These are phyloP conservation scores for Sinosuthora webbiana DNA, from an alignment of 2,113 vertebrate species.

Conservation along the genomic window DNA sequence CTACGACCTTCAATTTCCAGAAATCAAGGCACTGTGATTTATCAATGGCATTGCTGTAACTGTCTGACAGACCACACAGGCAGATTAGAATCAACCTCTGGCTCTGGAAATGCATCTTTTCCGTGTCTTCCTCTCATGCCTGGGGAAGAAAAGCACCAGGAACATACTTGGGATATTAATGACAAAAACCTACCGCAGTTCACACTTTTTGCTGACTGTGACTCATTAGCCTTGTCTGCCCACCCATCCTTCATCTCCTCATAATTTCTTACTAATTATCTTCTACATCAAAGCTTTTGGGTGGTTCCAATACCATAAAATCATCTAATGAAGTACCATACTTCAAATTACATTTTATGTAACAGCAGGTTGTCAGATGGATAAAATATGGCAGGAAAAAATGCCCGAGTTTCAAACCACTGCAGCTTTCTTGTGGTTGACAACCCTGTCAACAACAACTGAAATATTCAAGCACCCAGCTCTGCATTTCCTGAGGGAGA, in stretches of 20 bases:
- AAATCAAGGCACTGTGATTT: background rate
- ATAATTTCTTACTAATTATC: conserved; percentile 38
- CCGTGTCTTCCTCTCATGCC: background rate
- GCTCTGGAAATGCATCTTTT: background rate
- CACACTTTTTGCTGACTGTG: conserved; percentile 1
- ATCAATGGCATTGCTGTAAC: background rate
- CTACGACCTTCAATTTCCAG: background rate
- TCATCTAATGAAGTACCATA: conserved; percentile 7
- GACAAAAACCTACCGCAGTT: background rate
- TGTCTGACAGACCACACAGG: background rate
- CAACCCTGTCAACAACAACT: background rate
- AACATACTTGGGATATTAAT: background rate
- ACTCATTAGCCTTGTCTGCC: conserved; percentile 26
- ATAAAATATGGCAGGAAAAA: background rate
- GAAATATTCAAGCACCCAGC: background rate
- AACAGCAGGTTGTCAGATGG: background rate
- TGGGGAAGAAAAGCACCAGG: background rate
- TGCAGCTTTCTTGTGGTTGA: background rate
- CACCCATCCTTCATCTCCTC: conserved; percentile 42
- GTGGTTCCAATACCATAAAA: conserved; percentile 7
- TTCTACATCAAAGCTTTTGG: conserved; percentile 45
- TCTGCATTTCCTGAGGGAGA: background rate
- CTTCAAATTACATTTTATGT: background rate
- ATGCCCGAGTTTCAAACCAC: background rate
- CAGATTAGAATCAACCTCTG: background rate